Base-by-base conservation (phyloP, 1,140 invertebrate genomes). In the Leguminivora glycinivorella region DNA sequence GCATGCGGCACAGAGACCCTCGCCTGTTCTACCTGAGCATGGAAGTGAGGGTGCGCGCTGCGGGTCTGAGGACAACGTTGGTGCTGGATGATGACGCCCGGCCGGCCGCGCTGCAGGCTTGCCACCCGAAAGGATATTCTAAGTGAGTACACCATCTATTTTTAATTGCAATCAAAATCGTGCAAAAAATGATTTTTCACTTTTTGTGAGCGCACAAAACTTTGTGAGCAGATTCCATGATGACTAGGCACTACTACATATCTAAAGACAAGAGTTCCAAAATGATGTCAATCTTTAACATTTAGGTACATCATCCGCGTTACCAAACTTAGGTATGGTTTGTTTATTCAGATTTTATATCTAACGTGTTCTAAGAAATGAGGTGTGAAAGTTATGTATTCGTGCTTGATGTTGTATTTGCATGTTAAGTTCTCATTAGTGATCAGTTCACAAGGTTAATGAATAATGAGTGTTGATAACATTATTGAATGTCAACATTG, bases 21-120 rank as follows among this genome's bases (percentile, higher is more conserved):
- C 95, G 97, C 78, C 93, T 98, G n/a, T 98, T 98, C 91, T 98
- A 97, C 89, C 93, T 98, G 14, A 97, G 96, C 72, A 98, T 98
- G 97, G 97, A 98, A 91, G 96, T 98, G 29, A 95, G 96, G 1
- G 96, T 98, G 17, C 92, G 95, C 24, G 93, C 95, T 69, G 95
- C 96, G 1, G 97, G 97, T 0, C 94, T 97, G 0, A 92, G 96
- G 71, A 97, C 96, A 1, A 93, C 97, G 56, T 92, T 98, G 43
- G 95, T 96, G 29, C 90, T 98, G 70, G 97, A 98, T 83, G 97
- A 98, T 74, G 96, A 97, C 79, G 95, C 97, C 0, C 93, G 96
- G 68, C 97, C 97, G 0, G 97, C 97, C 0, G 96, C 96, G 56
- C 89, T 98, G 38, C 96, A 98, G 89, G 96, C 96, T 22, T 98